Conservation (phyloP, 1,140 invertebrate species). For the Lepidurus packardi region DNA sequence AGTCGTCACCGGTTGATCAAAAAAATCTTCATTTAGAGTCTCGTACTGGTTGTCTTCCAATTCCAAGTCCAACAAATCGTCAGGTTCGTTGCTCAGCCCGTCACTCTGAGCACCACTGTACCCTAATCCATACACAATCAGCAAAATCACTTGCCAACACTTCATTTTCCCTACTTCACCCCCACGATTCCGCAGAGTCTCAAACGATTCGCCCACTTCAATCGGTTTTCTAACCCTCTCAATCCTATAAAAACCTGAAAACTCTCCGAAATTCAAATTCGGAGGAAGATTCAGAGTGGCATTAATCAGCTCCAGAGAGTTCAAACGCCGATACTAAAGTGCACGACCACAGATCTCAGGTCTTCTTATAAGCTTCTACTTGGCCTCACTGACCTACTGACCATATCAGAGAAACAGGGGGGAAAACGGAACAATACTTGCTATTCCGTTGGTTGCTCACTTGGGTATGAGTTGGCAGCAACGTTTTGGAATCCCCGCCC, state of each 20-base stretch:
- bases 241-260: background rate
- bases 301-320: background rate
- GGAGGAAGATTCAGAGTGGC: background rate
- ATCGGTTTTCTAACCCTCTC: background rate
- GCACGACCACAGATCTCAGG: constrained; percentile 23
- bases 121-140: background rate
- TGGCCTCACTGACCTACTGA: constrained; percentile 35
- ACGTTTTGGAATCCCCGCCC: no score
- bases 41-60: background rate
- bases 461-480: background rate
- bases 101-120: background rate
- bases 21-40: constrained; percentile 3
- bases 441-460: background rate
- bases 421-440: constrained; percentile 3
- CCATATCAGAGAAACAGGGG: background rate
- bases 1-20: background rate
- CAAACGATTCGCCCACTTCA: no score
- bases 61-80: background rate
- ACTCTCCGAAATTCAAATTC: background rate
- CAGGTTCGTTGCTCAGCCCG: background rate
- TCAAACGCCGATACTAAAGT: constrained; percentile 5
- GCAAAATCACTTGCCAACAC: background rate
- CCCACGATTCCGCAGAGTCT: no score
- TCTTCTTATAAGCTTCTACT: constrained; percentile 29
- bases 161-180: background rate